Evolutionary conservation across 2,797 vertebrate genomes (phyloP), one percentile per base, ranked within the genome.

Genomic region (Sebastes nivosus): DNA sequence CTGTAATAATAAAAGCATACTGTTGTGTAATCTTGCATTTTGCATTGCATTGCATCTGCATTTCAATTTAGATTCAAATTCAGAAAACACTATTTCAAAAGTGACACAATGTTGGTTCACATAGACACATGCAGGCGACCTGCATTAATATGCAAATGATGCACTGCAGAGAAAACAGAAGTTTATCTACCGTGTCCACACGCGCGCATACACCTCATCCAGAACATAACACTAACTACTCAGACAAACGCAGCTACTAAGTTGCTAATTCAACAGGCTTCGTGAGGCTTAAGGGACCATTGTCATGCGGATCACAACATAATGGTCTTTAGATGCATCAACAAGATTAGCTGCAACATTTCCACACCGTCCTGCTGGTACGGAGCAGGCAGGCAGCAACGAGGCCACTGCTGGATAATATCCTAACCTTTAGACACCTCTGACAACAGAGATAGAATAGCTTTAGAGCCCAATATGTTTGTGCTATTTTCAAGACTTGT

Each of bases 221-320:
- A 74, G n/a, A 69, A 54, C 13, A 18, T 24, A 69, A 80, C 72
- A 77, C 69, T 50, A 50, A 73, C 77, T 42, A 18, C 59, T 54
- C 61, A 71, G 75, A 82, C 63, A 65, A 75, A 85, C 30, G 14
- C 7, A 46, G 42, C 0, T 1, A 54, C 60, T 70, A 74, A 75
- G n/a, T 29, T 66, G 82, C 91, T 94, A 93, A 95, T 95, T 93
- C 90, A 89, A 84, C 72, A 77, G 92, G 69, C 88, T 93, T 91
- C 85, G 83, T 92, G 87, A 70, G 70, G 86, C 92, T 95, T 93
- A 94, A 75, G 80, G 89, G 81, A 87, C 89, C 68, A 89, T 95
- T 96, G 93, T 95, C 86, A 87, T 92, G 91, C 72, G 75, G 90
- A 92, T 94, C 90, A 86, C 84, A 83, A 83, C 75, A 93, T 92